Conservation (phyloP, 2,113 vertebrate species). For the Azemiops feae region DNA sequence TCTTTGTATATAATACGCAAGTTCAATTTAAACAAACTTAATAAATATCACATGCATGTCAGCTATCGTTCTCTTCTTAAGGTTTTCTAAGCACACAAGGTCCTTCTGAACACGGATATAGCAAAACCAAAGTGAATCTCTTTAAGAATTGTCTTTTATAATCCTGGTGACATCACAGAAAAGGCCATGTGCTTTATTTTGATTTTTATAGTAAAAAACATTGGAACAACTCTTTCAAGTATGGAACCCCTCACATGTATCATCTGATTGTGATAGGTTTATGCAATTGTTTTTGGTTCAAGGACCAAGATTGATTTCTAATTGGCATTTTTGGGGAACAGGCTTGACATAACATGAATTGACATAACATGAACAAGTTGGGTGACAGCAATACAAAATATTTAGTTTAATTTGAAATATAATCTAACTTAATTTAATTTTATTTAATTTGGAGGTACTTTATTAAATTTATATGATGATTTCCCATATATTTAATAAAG, state of each 20-base stretch:
- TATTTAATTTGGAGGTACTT: background rate
- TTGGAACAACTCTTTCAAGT: background rate
- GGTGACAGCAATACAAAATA: background rate
- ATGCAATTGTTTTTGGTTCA: background rate
- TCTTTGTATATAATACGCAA: background rate
- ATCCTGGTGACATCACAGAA: background rate
- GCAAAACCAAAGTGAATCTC: background rate
- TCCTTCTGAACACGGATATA: background rate
- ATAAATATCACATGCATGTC: background rate
- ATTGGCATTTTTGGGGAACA: background rate
- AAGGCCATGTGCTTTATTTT: background rate
- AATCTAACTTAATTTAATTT: background rate
- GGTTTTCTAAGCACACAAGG: background rate
- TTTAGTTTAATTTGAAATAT: background rate
- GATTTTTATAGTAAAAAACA: background rate
- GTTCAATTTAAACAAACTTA: background rate
- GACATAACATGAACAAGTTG: background rate
- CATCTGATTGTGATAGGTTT: background rate
- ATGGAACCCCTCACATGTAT: no score
- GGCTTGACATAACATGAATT: background rate
- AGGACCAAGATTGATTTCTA: background rate
- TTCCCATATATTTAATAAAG: background rate
- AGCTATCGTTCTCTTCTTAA: background rate
- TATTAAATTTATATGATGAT: background rate
- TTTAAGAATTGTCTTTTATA: background rate